Evolutionary conservation across 2,888 invertebrate species (phyloP), one percentile per base, ranked within the genome.

Genomic region (Mesoligia furuncula): DNA sequence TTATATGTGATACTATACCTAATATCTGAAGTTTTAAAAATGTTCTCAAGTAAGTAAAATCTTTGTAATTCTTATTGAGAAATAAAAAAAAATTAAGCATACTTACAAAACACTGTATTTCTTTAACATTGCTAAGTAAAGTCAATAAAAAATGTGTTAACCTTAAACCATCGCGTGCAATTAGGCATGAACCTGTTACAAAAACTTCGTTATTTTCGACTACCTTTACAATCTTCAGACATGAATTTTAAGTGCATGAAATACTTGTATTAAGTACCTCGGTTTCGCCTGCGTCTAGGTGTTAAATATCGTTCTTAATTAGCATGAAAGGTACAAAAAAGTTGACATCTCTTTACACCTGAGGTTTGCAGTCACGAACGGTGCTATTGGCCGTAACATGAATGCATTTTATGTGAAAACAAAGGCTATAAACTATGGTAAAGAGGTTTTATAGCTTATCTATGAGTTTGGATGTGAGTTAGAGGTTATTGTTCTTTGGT

Each of bases 301-400:
- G 89, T 82, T 83, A 83, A 86, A 86, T 81, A 89, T 80, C 77
- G 79, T 75, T 80, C 42, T 85, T 90, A 90, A 91, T 90, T 90
- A 88, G 79, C 79, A 79, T 82, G 77, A 88, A 86, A 74, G 73
- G 79, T 68, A 80, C 71, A 88, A 91, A 91, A 91, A 90, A 87
- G 80, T 87, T 91, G 93, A 93, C 92, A 91, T 91, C 90, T 91
- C 90, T 87, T 85, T 90, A 90, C 91, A 90, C 89, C 69, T 77
- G 88, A 84, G 90, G 87, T 80, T 88, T 85, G 85, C 80, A 89
- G 91, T 92, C 92, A 91, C 88, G 91, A 89, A 86, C 86, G 75
- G 73, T 85, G 79, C 76, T 75, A 84, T 74, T 75, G 77, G 73
- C 81, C 80, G 80, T 82, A 86, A 88, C 85, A 84, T 78, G 75